These are phyloP conservation scores for Exaiptasia diaphana DNA, from an alignment of 64 coral and sea anemone species.

Conservation along the genomic window DNA sequence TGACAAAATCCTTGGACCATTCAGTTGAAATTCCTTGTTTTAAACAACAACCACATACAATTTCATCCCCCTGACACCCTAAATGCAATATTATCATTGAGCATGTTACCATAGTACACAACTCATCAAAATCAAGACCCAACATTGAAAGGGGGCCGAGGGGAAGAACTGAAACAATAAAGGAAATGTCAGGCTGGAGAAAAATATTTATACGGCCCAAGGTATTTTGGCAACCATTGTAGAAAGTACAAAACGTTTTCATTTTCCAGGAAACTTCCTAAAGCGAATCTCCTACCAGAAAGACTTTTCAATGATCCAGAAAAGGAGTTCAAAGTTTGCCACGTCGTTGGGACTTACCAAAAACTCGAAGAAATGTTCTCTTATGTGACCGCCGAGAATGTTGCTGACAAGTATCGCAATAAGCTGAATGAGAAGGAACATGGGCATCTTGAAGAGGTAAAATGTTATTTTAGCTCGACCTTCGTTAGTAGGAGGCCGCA, in stretches of 20 bases:
- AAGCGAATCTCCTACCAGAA: background rate
- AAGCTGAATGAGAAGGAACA: background rate
- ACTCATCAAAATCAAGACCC: background rate
- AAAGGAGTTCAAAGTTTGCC: conserved; percentile 30
- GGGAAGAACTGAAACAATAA: background rate
- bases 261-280: background rate
- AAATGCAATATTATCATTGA: background rate
- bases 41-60: background rate
- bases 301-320: conserved; percentile 40
- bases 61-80: conserved; percentile 41
- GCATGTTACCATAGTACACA: background rate
- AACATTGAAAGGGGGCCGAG: background rate
- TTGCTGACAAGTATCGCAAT: conserved; percentile 39
- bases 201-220: background rate
- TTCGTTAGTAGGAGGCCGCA: no score
- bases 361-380: conserved; percentile 62
- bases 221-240: background rate
- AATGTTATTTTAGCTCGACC: no score
- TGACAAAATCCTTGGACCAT: background rate
- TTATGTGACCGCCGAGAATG: conserved; percentile 39
- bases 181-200: background rate
- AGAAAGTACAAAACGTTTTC: background rate
- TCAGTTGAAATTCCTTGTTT: background rate
- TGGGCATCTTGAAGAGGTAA: background rate
- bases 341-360: conserved; percentile 66